Evolutionary conservation across 2,113 vertebrate genomes (phyloP).

Genomic region (Phodopus roborovskii): DNA sequence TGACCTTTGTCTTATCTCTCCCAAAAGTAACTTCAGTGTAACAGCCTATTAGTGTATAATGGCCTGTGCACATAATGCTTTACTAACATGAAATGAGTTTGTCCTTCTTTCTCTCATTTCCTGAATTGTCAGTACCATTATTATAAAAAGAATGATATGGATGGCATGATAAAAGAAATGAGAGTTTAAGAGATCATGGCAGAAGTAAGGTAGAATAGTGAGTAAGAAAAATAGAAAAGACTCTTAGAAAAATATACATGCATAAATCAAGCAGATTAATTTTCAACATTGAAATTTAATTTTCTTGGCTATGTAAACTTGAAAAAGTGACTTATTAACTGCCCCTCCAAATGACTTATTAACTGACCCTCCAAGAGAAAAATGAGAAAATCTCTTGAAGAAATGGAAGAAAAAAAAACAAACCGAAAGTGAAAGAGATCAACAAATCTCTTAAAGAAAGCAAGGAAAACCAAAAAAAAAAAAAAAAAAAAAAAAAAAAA

Average conservation of each 20-base stretch:
- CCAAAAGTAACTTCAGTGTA: not conserved
- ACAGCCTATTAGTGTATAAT: not conserved
- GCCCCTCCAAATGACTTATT: too few relatives aligned
- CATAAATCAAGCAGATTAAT: not conserved
- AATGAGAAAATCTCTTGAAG: too few relatives aligned
- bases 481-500: too few relatives aligned
- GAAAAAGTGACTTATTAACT: not conserved
- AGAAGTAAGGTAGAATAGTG: not conserved
- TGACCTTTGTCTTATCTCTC: not conserved
- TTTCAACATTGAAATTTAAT: constrained; percentile 25
- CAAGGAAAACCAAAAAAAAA: too few relatives aligned
- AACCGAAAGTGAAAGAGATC: too few relatives aligned
- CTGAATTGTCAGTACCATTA: not conserved
- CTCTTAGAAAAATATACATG: not conserved
- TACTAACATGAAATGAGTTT: constrained; percentile 4
- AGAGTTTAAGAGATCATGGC: not conserved
- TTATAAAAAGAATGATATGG: not conserved
- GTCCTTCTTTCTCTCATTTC: not conserved
- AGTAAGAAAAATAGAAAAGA: not conserved
- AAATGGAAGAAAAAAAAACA: too few relatives aligned
- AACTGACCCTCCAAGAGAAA: too few relatives aligned
- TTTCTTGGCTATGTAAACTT: not conserved
- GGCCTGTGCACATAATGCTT: not conserved
- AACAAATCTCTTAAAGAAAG: too few relatives aligned
- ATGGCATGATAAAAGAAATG: not conserved